These are phyloP conservation scores for Lophius americanus DNA, from an alignment of 2,797 vertebrate genomes.

Conservation along the genomic window DNA sequence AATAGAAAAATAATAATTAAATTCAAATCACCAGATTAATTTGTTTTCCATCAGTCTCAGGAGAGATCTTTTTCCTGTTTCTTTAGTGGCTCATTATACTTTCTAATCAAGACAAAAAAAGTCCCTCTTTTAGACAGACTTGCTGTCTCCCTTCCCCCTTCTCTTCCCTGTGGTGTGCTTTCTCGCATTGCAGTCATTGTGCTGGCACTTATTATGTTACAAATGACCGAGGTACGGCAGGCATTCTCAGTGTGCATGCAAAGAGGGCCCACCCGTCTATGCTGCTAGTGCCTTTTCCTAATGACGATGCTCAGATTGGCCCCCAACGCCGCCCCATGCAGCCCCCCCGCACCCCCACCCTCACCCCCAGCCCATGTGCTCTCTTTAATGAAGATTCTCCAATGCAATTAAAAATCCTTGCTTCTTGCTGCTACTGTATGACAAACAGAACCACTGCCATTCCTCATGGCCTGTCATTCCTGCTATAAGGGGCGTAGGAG, in stretches of 20 bases:
- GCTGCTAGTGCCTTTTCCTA: slow-evolving; percentile 86
- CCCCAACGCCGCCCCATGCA: slow-evolving; percentile 78
- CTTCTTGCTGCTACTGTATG: slow-evolving; percentile 88
- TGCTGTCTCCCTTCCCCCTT: slow-evolving; percentile 89
- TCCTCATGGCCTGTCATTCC: slow-evolving; percentile 78
- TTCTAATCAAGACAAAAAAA: slow-evolving; percentile 91
- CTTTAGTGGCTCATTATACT: slow-evolving; percentile 94
- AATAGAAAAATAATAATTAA: slow-evolving; percentile 96
- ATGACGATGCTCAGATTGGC: slow-evolving; percentile 95
- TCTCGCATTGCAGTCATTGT: slow-evolving; percentile 98
- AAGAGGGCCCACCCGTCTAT: slow-evolving; percentile 88
- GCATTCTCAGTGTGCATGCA: slow-evolving; percentile 95
- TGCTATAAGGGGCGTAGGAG: slow-evolving; percentile 68
- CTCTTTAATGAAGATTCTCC: slow-evolving; percentile 97
- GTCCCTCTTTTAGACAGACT: slow-evolving; percentile 88
- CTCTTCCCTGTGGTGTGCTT: slow-evolving; percentile 83
- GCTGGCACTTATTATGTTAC: slow-evolving; percentile 99
- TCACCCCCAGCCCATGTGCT: slow-evolving; percentile 80
- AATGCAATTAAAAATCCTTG: slow-evolving; percentile 97
- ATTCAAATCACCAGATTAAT: slow-evolving; percentile 93
- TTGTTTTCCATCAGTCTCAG: slow-evolving; percentile 91
- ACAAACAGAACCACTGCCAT: slow-evolving; percentile 84
- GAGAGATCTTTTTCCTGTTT: slow-evolving; percentile 89
- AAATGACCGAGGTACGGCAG: slow-evolving; percentile 99
- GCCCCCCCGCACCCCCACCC: slow-evolving; percentile 63